phyloP scores from a whole-genome alignment of 2,888 invertebrate genomes.

The Geophilus truncorum region DNA sequence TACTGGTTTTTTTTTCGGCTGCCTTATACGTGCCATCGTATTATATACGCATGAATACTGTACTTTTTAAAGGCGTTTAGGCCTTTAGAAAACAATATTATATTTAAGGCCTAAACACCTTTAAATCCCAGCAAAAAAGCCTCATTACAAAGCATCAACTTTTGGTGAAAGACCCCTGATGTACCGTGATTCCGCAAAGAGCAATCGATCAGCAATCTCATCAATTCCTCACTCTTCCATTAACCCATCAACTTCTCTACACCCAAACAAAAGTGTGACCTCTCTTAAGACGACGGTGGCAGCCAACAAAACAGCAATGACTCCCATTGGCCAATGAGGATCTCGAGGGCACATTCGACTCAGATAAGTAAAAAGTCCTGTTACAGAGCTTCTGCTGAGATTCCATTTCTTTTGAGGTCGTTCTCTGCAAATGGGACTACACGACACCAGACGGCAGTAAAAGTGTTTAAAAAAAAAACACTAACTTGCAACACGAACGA shows the following conservation, averaged over 20 bases:
- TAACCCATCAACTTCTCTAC: background rate
- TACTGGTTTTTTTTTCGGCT: no score
- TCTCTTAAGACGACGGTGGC: background rate
- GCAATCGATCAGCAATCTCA: slow-evolving; percentile 5
- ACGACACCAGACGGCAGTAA: slow-evolving; percentile 4
- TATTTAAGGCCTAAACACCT: no score
- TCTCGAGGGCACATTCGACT: slow-evolving; percentile 2
- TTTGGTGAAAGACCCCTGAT: background rate
- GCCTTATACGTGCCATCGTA: no score
- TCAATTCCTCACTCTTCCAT: background rate
- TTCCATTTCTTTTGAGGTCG: slow-evolving; percentile 6
- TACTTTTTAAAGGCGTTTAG: no score
- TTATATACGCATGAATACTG: no score
- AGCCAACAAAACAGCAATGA: background rate
- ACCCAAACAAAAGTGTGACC: slow-evolving; percentile 1
- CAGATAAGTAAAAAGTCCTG: background rate
- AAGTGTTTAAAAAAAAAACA: background rate
- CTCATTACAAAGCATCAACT: background rate
- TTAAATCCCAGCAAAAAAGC: no score
- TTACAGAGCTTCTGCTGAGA: background rate
- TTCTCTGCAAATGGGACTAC: slow-evolving; percentile 6
- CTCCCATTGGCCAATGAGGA: background rate
- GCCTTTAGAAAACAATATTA: no score
- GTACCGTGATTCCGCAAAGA: no score
- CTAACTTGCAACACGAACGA: background rate